Evolutionary conservation across 2,797 vertebrate genomes (phyloP), one percentile per base, ranked within the genome.

Genomic region (Pangasius mekongensis): DNA sequence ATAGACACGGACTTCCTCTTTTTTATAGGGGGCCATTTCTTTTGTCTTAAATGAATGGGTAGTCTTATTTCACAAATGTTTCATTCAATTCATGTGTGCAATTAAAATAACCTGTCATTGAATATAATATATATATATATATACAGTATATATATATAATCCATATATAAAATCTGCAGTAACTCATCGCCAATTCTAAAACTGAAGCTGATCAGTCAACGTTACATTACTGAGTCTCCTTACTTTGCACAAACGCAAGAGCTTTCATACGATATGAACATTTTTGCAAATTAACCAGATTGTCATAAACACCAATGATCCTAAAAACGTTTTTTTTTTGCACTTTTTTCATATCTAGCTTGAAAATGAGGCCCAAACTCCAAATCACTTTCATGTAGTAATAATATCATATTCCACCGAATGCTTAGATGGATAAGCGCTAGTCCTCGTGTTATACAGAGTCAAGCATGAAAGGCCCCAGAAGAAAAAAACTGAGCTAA

Each of bases 341-440:
- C 0, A 47, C 0, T n/a, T 20, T 27, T 71, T 74, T 20, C 3
- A 56, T 56, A 10, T 20, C 18, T 18, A 33, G 16, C n/a, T 33
- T 56, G 8, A 20, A 10, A 78, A 20, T 54, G 77, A 80, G 1
- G 18, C 30, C 30, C n/a, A 80, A 11, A 33, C 30, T 33, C 18
- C 52, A 56, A 80, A 36, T 2, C 30, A 56, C 77, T 36, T 58
- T 52, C 3, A 52, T 20, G 52, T n/a, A n/a, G 16, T 22, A n/a
- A 76, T 49, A 76, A 77, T 77, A 27, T 77, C 47, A 30, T 47
- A 30, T 77, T 52, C 27, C 47, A 77, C 74, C 74, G 18, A 77
- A n/a, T 18, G 24, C 74, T 52, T 52, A 30, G 5, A 52, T n/a
- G 27, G 27, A 52, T 49, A n/a, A 49, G 1, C 0, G 1, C 43